A percentile compares a stretch with the other conserved stretches of the same genome.
These are phyloP conservation scores for Euwallacea similis DNA, from an alignment of 1,140 invertebrate genomes.

Conservation along the genomic window DNA sequence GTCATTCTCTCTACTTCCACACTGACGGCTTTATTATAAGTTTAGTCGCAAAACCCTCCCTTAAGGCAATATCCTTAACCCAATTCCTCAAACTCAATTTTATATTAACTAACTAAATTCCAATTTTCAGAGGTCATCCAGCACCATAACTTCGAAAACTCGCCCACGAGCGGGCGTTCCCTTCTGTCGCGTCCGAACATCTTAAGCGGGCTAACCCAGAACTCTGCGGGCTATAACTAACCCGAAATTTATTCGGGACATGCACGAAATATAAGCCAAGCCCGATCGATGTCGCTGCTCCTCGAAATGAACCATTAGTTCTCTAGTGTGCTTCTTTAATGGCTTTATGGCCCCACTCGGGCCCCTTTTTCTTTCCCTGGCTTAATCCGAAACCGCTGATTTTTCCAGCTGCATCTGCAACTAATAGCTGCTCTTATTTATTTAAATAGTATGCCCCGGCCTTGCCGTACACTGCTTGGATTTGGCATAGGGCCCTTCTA, in stretches of 20 bases:
- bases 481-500: not conserved
- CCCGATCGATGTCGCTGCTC: slow-evolving; percentile 25
- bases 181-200: slow-evolving; percentile 7
- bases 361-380: slow-evolving; percentile 5
- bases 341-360: slow-evolving; percentile 18
- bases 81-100: too few relatives aligned
- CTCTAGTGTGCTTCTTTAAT: slow-evolving; percentile 28
- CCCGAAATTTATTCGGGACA: slow-evolving; percentile 28
- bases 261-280: slow-evolving; percentile 31
- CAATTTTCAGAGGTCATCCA: slow-evolving; percentile 12
- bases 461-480: not conserved
- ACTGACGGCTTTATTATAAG: not conserved
- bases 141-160: slow-evolving; percentile 13
- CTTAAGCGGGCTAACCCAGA: slow-evolving; percentile 11
- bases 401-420: slow-evolving; percentile 27
- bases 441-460: slow-evolving; percentile 15
- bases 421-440: slow-evolving; percentile 25
- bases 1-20: too few relatives aligned
- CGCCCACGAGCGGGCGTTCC: slow-evolving; percentile 1
- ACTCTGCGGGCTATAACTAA: slow-evolving; percentile 20
- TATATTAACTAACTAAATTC: not conserved
- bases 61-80: too few relatives aligned
- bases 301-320: slow-evolving; percentile 26
- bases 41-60: too few relatives aligned
- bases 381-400: slow-evolving; percentile 21